Percentiles rank a stretch among this genome's conserved stretches.
Conservation (phyloP, 30 jellyfish, hydroid and myxozoan species). For the Aurelia aurita region DNA sequence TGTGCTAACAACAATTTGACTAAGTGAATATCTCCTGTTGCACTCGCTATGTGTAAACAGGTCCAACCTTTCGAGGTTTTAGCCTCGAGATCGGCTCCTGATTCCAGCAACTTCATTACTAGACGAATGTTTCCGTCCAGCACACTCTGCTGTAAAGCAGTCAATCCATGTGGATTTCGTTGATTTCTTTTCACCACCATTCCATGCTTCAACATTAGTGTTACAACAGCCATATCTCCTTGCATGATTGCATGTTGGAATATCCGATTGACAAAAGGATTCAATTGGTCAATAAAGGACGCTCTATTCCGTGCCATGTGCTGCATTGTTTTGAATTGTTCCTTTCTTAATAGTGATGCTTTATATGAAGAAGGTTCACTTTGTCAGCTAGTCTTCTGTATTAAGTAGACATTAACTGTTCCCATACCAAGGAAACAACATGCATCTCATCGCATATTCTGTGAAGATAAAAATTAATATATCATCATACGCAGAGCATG, state of each 20-base stretch:
- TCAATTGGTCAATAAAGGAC: slow-evolving; percentile 79
- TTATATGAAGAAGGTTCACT: no score
- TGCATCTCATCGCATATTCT: no score
- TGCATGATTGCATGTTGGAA: slow-evolving; percentile 93
- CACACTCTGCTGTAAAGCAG: slow-evolving; percentile 92
- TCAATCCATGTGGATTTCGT: slow-evolving; percentile 83
- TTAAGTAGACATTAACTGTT: no score
- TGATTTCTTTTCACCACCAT: slow-evolving; percentile 74
- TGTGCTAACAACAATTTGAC: slow-evolving; percentile 56
- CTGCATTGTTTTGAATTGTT: neutral
- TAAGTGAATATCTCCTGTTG: slow-evolving; percentile 85
- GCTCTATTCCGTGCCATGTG: slow-evolving; percentile 55
- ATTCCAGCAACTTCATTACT: slow-evolving; percentile 74
- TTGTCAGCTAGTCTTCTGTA: no score
- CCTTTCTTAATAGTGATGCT: no score
- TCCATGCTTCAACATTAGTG: slow-evolving; percentile 88
- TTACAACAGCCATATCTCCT: slow-evolving; percentile 84
- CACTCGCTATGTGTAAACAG: slow-evolving; percentile 91
- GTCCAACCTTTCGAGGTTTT: slow-evolving; percentile 98
- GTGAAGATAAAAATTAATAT: no score
- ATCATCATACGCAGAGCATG: no score
- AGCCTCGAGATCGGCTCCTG: slow-evolving; percentile 92
- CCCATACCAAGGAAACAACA: no score
- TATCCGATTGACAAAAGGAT: slow-evolving; percentile 87
- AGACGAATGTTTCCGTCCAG: slow-evolving; percentile 86